These are phyloP conservation scores for Cyrtonyx montezumae DNA, from an alignment of 2,113 vertebrate species.

Conservation along the genomic window DNA sequence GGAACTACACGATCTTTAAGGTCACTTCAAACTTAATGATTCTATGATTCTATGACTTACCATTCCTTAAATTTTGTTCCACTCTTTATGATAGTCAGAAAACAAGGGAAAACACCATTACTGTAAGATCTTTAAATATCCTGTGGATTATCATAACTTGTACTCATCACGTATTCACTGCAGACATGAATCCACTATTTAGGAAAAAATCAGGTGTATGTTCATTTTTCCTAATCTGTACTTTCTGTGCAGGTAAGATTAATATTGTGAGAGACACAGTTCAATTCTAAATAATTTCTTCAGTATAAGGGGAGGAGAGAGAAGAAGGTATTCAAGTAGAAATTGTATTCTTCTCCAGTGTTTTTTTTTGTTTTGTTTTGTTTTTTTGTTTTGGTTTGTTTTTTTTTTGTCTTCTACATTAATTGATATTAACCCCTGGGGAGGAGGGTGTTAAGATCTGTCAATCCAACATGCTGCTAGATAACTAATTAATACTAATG, in stretches of 20 bases:
- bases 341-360: not conserved
- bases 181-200: not conserved
- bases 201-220: not conserved
- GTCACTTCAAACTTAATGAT: not conserved
- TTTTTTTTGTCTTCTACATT: not conserved
- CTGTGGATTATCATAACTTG: not conserved
- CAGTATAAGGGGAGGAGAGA: not conserved
- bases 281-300: not conserved
- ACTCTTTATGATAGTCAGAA: not conserved
- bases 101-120: not conserved
- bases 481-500: slow-evolving; percentile 47
- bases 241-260: not conserved
- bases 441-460: not conserved
- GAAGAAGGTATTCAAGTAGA: not conserved
- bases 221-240: not conserved
- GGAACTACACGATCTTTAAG: not conserved
- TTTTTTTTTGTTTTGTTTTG: no score
- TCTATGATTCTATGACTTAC: not conserved
- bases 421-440: not conserved
- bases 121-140: not conserved
- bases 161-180: not conserved
- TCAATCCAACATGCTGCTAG: not conserved
- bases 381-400: no score
- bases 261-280: not conserved
- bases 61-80: not conserved